These are phyloP conservation scores for Numida meleagris DNA, from an alignment of 2,113 vertebrate genomes.

Conservation along the genomic window DNA sequence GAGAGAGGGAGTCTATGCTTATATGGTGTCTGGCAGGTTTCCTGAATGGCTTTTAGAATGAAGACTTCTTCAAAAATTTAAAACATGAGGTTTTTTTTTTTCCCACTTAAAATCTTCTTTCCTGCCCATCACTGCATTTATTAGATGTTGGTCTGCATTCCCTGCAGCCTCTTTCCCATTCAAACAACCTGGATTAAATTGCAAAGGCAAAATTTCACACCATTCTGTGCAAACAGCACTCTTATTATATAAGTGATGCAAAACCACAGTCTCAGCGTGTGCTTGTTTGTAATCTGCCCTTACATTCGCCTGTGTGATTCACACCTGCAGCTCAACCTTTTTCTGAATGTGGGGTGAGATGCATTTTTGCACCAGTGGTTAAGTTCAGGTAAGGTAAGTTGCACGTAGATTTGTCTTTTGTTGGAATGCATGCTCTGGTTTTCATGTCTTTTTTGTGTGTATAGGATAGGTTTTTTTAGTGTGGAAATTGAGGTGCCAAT, in stretches of 20 bases:
- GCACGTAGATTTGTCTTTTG: background rate
- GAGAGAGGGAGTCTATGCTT: background rate
- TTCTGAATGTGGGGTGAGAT: background rate
- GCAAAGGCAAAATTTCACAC: background rate
- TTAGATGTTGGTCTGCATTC: background rate
- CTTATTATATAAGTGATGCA: background rate
- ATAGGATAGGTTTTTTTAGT: background rate
- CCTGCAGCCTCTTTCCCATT: background rate
- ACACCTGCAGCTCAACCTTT: background rate
- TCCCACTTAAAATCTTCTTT: background rate
- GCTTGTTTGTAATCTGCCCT: background rate
- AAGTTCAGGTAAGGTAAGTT: background rate
- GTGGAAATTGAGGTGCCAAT: background rate
- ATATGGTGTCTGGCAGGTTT: background rate
- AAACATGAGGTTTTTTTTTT: background rate
- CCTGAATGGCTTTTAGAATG: background rate
- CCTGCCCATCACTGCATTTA: background rate
- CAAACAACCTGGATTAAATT: background rate
- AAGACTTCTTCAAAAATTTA: background rate
- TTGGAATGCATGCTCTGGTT: background rate
- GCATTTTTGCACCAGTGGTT: rapidly evolving
- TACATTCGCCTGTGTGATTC: background rate
- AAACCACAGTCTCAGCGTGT: background rate
- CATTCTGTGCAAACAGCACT: background rate
- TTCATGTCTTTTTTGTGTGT: background rate